Evolutionary conservation across 1,140 invertebrate genomes (phyloP), one percentile per base, ranked within the genome.

Genomic region (Oryzaephilus surinamensis): DNA sequence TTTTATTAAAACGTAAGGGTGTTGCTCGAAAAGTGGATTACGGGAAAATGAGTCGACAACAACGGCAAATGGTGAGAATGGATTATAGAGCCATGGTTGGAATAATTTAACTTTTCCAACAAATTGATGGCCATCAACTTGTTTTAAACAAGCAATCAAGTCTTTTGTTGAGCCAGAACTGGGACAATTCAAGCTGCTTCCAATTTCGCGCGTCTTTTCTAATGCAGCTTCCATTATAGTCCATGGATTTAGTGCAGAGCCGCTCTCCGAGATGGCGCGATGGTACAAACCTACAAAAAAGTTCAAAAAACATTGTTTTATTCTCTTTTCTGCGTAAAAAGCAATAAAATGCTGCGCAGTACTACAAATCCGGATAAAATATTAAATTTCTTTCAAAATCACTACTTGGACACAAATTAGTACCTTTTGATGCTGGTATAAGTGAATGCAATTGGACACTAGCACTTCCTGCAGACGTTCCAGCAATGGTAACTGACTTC

Each of bases 241-340:
- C 87, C 82, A 93, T 4, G 73, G 73, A 50, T 72, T 67, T 1
- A 87, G 61, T 5, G 77, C 73, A 10, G 78, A 77, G 1, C 88
- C 89, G 53, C 84, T 89, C 64, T 82, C 74, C 0, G 85, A 76
- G 29, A 91, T 79, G 3, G 79, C 84, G 31, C 74, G 69, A 54
- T 76, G 57, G 51, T 83, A 79, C 29, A 82, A 58, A 40, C 69
- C 75, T 4, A n/a, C 2, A 81, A 48, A 12, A 60, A 51, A 16
- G 57, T 45, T n/a, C n/a, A n/a, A n/a, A n/a, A n/a, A n/a, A n/a
- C 8, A 15, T 1, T 14, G 13, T 11, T 29, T 20, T 18, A 10
- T 14, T n/a, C 29, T 3, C 3, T n/a, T n/a, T 18, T 11, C 19
- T n/a, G n/a, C n/a, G n/a, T n/a, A 8, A 2, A 32, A 36, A n/a